Conservation (phyloP, 30 jellyfish, hydroid and myxozoan species). For the Aurelia sp. region DNA sequence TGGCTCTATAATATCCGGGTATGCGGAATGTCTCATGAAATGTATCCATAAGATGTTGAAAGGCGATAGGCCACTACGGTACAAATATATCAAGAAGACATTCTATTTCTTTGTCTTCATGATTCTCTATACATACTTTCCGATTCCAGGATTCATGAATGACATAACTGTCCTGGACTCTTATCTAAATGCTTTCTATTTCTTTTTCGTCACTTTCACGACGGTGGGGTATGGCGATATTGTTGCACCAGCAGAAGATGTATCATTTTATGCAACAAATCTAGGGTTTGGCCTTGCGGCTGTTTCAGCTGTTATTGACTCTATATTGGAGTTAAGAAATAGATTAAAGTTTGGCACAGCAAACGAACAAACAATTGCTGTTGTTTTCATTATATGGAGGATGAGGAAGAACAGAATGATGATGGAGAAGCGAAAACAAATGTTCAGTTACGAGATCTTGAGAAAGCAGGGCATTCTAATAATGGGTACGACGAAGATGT, state of each 20-base stretch:
- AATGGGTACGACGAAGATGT: no score
- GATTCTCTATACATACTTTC: no score
- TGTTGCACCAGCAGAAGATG: background rate
- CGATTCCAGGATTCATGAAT: no score
- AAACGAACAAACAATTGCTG: background rate
- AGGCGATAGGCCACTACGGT: conserved; percentile 50
- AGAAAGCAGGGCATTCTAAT: no score
- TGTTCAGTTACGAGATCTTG: no score
- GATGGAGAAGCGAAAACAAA: no score
- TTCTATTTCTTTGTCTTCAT: conserved; percentile 2
- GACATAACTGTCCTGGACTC: background rate
- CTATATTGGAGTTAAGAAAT: background rate
- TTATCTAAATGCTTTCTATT: conserved; percentile 31
- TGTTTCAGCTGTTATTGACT: conserved; percentile 34
- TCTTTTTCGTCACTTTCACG: conserved; percentile 49
- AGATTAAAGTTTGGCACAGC: background rate
- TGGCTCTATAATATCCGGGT: conserved; percentile 29
- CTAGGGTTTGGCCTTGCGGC: conserved; percentile 31
- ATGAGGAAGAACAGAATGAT: background rate
- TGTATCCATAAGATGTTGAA: conserved; percentile 17
- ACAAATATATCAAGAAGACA: conserved; percentile 30
- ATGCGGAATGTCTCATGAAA: conserved; percentile 21
- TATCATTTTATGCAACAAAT: background rate
- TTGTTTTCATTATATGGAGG: background rate
- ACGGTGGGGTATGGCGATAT: conserved; percentile 64